Base-by-base conservation (phyloP, 2,113 vertebrate species). In the Tiliqua scincoides region DNA sequence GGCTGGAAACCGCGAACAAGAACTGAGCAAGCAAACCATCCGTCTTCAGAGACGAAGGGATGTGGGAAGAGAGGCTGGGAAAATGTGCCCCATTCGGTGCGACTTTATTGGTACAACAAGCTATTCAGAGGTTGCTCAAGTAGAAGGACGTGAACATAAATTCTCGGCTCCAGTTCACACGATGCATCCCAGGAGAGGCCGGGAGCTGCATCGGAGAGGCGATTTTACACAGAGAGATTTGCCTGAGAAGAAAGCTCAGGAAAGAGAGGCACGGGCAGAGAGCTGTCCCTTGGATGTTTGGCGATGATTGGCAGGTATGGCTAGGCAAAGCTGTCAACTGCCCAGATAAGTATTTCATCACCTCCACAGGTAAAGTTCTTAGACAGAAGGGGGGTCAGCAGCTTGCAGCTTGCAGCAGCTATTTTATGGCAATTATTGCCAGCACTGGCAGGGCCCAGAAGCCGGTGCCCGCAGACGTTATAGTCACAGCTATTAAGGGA, bases 321-420 rank as follows among this genome's bases (percentile, higher is more conserved):
- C 52, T 75, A 87, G 80, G 54, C 87, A 72, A 78, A 91, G 83
- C 43, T 70, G 70, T 30, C 63, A 83, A 78, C 74, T 85, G 83
- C 79, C 84, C 67, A 86, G 77, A 93, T 90, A 87, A 92, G 91
- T 78, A 85, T 86, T 92, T 90, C 85, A 91, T 54, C 87, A 68
- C 81, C 65, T 57, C 85, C 6, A 1, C 83, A 77, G 0, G 0
- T 89, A 90, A 87, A 88, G 91, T 85, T 79, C 73, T 88, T 88
- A 89, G 77, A 76, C 79, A 90, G 67, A 82, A 75, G 37, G 1
- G 0, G 80, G 70, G 88, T 82, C 89, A 70, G 92, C 85, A 87
- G 78, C 3, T 88, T 30, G 48, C 48, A 43, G 77, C n/a, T n/a
- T n/a, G n/a, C n/a, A 86, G 23, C n/a, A 86, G 37, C 91, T 88